phyloP scores from a whole-genome alignment of 2,888 invertebrate species.

The Clanis bilineata region DNA sequence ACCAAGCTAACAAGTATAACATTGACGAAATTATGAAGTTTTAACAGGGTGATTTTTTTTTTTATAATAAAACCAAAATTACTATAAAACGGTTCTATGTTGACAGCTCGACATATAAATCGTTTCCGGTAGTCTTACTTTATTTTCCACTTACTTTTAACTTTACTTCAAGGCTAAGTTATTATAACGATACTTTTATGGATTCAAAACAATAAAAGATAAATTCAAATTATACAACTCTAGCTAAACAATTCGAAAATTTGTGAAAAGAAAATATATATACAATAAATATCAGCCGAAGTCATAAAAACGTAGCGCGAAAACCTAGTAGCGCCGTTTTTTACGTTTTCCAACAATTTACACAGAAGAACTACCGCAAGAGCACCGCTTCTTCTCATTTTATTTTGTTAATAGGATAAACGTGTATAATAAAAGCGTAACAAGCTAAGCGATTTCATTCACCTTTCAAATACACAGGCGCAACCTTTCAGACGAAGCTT shows the following conservation, averaged over 20 bases:
- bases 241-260: not conserved
- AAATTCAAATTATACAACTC: not conserved
- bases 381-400: conserved; percentile 1
- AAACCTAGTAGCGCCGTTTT: not conserved
- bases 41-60: not conserved
- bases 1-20: not conserved
- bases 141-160: not conserved
- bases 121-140: not conserved
- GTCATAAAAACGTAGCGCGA: conserved; percentile 1
- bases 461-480: conserved; percentile 45
- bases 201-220: not conserved
- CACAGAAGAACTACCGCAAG: not conserved
- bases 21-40: not conserved
- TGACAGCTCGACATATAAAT: not conserved
- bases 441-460: conserved; percentile 40
- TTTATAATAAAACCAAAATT: not conserved
- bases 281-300: not conserved
- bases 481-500: conserved; percentile 34
- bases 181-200: not conserved
- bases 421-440: conserved; percentile 19
- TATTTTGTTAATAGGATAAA: conserved; percentile 7
- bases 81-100: not conserved
- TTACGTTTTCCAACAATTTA: conserved; percentile 1
- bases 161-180: not conserved
- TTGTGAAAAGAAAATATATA: not conserved